A percentile compares a stretch with the other conserved stretches of the same genome.
Conservation (phyloP, 2,113 vertebrate species). For the Sylvilagus bachmani region DNA sequence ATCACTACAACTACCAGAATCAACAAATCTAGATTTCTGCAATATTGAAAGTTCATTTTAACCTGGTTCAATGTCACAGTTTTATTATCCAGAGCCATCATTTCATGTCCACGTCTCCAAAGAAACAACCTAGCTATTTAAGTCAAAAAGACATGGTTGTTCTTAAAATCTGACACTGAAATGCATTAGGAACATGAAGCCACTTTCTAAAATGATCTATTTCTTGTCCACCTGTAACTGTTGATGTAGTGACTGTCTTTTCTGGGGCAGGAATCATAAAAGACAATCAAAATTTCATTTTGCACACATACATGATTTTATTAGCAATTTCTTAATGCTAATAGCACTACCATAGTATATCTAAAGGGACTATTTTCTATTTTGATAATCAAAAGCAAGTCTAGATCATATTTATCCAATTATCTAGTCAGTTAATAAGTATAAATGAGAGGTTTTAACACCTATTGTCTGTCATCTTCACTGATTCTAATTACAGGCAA, state of each 20-base stretch:
- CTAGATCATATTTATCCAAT: not conserved
- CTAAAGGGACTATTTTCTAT: not conserved
- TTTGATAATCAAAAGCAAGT: constrained; percentile 25
- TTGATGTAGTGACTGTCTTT: not conserved
- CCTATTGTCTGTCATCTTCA: not conserved
- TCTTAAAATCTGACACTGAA: not conserved
- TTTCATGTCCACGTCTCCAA: not conserved
- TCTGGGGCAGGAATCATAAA: not conserved
- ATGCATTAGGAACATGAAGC: constrained; percentile 2
- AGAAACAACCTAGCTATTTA: not conserved
- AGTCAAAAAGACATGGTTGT: not conserved
- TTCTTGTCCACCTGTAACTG: not conserved
- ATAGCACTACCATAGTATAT: not conserved
- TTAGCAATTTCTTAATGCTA: not conserved
- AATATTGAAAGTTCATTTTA: not conserved
- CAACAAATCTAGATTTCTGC: not conserved
- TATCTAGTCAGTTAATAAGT: not conserved
- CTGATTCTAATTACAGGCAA: not conserved
- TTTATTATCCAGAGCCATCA: not conserved
- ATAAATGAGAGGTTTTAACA: not conserved
- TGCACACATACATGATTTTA: not conserved
- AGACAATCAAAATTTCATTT: not conserved
- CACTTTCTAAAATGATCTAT: constrained; percentile 6
- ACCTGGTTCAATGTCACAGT: not conserved
- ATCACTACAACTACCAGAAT: not conserved